Conservation (phyloP, 1,140 invertebrate species). For the Cylas formicarius region DNA sequence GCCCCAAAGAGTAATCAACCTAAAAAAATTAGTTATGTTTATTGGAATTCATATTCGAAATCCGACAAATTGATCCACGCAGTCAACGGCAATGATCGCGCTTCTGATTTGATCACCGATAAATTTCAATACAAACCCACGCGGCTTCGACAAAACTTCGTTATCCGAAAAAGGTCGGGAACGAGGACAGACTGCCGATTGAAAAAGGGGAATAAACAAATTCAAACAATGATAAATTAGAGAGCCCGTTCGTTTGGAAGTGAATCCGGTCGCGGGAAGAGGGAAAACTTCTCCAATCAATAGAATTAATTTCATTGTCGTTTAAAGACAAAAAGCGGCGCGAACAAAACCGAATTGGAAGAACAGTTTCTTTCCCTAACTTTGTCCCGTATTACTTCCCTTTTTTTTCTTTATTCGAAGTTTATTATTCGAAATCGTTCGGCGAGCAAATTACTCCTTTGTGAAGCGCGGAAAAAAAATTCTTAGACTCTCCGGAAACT, state of each 20-base stretch:
- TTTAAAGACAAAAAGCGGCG: slow-evolving; percentile 10
- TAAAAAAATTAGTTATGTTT: too few species aligned
- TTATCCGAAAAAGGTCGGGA: too few species aligned
- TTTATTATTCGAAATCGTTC: slow-evolving; percentile 18
- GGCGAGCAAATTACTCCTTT: not conserved
- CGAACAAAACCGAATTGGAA: slow-evolving; percentile 6
- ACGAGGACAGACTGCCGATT: too few species aligned
- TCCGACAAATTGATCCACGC: too few species aligned
- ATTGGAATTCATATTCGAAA: too few species aligned
- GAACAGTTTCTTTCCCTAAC: too few species aligned
- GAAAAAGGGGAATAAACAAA: slow-evolving; percentile 17
- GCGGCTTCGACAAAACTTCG: too few species aligned
- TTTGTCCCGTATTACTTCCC: slow-evolving; percentile 11
- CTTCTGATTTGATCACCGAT: too few species aligned
- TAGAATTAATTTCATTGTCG: slow-evolving; percentile 22
- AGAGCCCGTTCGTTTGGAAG: slow-evolving; percentile 1
- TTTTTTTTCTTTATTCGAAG: slow-evolving; percentile 12
- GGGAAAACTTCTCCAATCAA: slow-evolving; percentile 21
- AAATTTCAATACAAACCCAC: too few species aligned
- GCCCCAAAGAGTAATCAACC: too few species aligned
- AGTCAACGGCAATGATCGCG: too few species aligned
- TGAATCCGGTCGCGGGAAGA: not conserved
- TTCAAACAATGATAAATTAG: slow-evolving; percentile 14
- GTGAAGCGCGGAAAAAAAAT: not conserved
- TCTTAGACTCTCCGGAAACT: not conserved